Percentiles rank a stretch among this genome's conserved stretches.
phyloP scores from a whole-genome alignment of 2,888 invertebrate species.

The Hedychridium roseum region DNA sequence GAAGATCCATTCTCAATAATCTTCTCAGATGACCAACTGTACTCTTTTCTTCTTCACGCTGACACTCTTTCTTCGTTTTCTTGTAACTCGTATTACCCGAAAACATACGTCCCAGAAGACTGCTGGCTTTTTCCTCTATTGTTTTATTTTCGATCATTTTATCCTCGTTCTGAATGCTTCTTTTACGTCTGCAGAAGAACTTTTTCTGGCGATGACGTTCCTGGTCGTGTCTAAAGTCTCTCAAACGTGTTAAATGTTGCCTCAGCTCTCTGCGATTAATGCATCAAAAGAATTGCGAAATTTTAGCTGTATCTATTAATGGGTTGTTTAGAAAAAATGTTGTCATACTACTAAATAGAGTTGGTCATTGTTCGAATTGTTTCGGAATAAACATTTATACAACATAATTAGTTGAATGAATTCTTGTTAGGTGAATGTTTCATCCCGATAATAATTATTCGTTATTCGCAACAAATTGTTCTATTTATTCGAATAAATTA shows the following conservation, averaged over 20 bases:
- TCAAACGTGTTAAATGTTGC: conserved; percentile 50
- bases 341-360: no score
- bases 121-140: conserved; percentile 30
- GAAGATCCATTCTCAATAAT: conserved; percentile 60
- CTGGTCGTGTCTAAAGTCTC: conserved; percentile 24
- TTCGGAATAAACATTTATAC: no score
- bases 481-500: no score
- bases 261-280: conserved; percentile 58
- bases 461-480: no score
- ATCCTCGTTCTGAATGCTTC: conserved; percentile 10
- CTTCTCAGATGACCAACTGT: conserved; percentile 51
- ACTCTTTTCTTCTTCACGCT: not conserved
- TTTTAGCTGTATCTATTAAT: no score
- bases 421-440: no score
- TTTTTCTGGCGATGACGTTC: conserved; percentile 22
- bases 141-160: conserved; percentile 2
- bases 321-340: no score
- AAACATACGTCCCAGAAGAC: conserved; percentile 44
- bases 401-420: no score
- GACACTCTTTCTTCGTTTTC: conserved; percentile 14
- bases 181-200: conserved; percentile 36
- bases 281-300: no score
- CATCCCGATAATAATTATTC: no score
- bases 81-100: conserved; percentile 28
- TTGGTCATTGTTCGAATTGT: no score